A percentile compares a stretch with the other conserved stretches of the same genome.
Evolutionary conservation across 2,113 vertebrate genomes (phyloP).

Genomic region (Dipodomys spectabilis): DNA sequence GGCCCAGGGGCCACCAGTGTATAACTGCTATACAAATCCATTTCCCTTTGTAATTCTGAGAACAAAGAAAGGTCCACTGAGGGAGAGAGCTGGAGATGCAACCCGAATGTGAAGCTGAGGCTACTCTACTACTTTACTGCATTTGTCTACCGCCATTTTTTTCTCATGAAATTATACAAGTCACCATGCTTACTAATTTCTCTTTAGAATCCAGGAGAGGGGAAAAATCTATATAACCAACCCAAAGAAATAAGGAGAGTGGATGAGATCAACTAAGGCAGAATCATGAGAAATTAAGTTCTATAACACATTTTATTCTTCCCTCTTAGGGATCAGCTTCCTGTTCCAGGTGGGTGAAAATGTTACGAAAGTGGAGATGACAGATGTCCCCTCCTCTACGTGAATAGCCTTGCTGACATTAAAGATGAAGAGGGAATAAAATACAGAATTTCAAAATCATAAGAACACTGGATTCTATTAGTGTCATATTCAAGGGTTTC

Average conservation of each 20-base stretch:
- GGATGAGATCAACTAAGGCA: neutral
- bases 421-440: conserved; percentile 75
- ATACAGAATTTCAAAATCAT: conserved; percentile 82
- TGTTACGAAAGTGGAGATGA: conserved; percentile 66
- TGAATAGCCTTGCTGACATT: conserved; percentile 74
- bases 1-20: neutral
- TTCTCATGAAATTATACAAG: neutral
- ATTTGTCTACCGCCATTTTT: neutral
- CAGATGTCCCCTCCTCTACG: neutral
- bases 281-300: neutral
- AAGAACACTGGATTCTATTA: conserved; percentile 83
- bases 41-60: neutral
- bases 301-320: neutral
- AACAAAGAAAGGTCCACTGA: neutral
- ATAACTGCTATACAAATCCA: neutral
- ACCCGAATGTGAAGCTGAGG: neutral
- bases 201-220: neutral
- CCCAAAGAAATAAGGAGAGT: neutral
- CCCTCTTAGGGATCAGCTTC: conserved; percentile 65
- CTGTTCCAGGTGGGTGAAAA: conserved; percentile 60
- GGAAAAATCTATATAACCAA: neutral
- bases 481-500: conserved; percentile 75
- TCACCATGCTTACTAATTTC: neutral
- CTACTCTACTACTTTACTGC: accelerated
- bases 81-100: neutral